Conservation (phyloP, 2,888 invertebrate genomes). For the Mythimna pallens region DNA sequence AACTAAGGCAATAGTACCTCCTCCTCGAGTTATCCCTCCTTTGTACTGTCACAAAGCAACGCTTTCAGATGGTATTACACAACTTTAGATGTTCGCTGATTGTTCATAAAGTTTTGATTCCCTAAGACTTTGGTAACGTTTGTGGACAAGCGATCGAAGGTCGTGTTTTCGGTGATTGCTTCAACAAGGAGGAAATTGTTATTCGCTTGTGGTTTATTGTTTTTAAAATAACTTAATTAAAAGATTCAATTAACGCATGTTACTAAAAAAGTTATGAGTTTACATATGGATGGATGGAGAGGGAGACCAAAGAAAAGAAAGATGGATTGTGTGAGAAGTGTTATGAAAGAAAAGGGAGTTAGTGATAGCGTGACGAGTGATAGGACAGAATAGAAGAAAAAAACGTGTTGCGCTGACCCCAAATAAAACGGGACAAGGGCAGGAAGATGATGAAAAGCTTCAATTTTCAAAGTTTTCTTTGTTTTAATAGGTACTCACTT, state of each 20-base stretch:
- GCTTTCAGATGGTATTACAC: slow-evolving; percentile 77
- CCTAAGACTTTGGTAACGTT: slow-evolving; percentile 51
- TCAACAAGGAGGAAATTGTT: slow-evolving; percentile 31
- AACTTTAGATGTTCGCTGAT: slow-evolving; percentile 79
- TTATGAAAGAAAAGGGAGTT: no score
- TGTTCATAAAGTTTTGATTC: slow-evolving; percentile 70
- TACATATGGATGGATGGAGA: no score
- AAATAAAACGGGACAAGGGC: no score
- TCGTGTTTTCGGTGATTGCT: slow-evolving; percentile 45
- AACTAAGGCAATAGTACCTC: slow-evolving; percentile 77
- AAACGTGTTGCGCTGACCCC: no score
- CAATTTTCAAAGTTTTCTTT: neutral
- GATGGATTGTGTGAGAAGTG: no score
- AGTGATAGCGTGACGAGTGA: no score
- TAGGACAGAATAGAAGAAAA: no score
- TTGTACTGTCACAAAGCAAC: slow-evolving; percentile 74
- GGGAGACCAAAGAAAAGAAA: no score
- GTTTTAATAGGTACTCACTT: neutral
- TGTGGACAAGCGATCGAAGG: slow-evolving; percentile 18
- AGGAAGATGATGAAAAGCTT: no score
- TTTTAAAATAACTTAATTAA: neutral
- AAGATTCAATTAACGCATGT: no score
- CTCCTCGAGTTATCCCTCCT: slow-evolving; percentile 63
- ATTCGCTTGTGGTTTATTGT: neutral
- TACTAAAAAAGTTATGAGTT: no score